Evolutionary conservation across 2,797 vertebrate species (phyloP).

Genomic region (Monodelphis domestica): DNA sequence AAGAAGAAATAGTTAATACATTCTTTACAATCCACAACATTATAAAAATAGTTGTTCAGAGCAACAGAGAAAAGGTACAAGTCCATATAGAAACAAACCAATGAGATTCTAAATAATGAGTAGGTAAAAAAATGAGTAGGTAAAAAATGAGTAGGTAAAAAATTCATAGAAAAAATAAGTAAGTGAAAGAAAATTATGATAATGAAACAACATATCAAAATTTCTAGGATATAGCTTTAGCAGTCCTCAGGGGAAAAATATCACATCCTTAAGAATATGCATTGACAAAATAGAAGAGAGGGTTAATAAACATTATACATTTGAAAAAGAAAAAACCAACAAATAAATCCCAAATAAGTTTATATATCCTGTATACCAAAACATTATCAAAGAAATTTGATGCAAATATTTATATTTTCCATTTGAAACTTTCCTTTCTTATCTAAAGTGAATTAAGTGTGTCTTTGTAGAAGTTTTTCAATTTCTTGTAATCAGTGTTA

Average conservation of each 20-base stretch:
- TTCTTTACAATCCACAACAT: too few species aligned
- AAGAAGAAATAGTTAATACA: too few species aligned
- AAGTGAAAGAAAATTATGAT: neutral
- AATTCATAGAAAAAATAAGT: neutral
- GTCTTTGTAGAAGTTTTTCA: too few species aligned
- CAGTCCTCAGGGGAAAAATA: neutral
- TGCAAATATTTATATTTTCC: too few species aligned
- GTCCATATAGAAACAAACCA: neutral
- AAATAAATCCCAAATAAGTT: neutral
- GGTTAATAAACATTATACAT: neutral
- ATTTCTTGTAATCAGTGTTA: too few species aligned
- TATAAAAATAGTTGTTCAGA: too few species aligned
- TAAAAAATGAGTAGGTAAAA: too few species aligned
- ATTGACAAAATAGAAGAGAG: neutral
- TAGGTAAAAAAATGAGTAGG: neutral
- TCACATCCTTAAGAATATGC: neutral
- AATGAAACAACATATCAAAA: neutral
- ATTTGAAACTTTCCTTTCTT: too few species aligned
- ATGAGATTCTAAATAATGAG: neutral
- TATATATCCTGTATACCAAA: too few species aligned
- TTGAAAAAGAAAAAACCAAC: neutral
- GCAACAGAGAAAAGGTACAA: too few species aligned
- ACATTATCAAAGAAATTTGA: too few species aligned
- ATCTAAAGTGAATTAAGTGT: too few species aligned
- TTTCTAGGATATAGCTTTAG: neutral